phyloP scores from a whole-genome alignment of 2,888 invertebrate genomes.

The Phaedon cochleariae region DNA sequence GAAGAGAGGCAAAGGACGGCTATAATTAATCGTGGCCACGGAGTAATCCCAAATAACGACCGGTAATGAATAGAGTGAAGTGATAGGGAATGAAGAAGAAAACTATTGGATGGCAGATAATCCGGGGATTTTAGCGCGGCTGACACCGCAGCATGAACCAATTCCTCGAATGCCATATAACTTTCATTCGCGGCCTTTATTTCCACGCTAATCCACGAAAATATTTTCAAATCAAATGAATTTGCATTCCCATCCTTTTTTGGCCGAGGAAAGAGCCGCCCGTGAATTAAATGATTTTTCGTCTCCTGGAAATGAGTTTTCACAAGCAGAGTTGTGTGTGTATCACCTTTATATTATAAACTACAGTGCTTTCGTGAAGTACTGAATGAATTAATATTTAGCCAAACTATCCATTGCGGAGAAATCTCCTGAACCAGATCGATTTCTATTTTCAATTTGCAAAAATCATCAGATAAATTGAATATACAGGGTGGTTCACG shows the following conservation, averaged over 20 bases:
- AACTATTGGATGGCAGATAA: slow-evolving; percentile 30
- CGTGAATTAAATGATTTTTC: too few species aligned
- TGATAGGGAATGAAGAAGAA: slow-evolving; percentile 38
- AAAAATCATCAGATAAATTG: too few species aligned
- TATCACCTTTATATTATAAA: too few species aligned
- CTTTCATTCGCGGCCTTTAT: slow-evolving; percentile 8
- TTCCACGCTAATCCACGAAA: slow-evolving; percentile 9
- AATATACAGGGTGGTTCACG: too few species aligned
- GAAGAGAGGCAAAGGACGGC: slow-evolving; percentile 38
- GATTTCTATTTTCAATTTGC: too few species aligned
- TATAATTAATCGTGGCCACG: slow-evolving; percentile 42
- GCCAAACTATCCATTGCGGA: too few species aligned
- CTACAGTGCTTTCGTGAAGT: too few species aligned
- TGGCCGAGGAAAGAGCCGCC: neutral
- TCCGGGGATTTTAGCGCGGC: slow-evolving; percentile 22
- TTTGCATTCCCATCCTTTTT: slow-evolving; percentile 20
- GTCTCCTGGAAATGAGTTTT: too few species aligned
- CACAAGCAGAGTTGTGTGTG: too few species aligned
- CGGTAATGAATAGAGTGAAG: slow-evolving; percentile 44
- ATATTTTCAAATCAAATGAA: slow-evolving; percentile 23
- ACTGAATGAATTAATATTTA: too few species aligned
- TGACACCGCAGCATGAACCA: slow-evolving; percentile 14
- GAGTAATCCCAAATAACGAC: slow-evolving; percentile 44
- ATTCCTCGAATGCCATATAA: slow-evolving; percentile 17
- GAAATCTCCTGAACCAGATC: too few species aligned